Evolutionary conservation across 2,888 invertebrate species (phyloP).

Genomic region (Strigamia transsilvanica): DNA sequence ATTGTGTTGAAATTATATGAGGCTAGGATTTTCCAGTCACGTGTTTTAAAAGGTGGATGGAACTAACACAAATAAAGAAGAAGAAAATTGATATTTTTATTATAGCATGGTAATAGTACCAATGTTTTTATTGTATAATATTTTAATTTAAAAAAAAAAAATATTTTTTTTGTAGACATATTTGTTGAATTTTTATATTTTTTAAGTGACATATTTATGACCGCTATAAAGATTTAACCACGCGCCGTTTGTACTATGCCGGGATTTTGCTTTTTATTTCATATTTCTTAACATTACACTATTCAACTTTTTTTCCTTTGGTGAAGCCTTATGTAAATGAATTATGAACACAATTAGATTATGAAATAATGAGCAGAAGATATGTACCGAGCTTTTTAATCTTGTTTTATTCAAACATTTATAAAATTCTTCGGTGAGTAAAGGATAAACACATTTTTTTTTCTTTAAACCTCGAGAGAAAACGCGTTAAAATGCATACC

Average conservation of each 20-base stretch:
- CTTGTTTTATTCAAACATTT: not conserved
- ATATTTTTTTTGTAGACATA: not conserved
- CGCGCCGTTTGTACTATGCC: slow-evolving; percentile 16
- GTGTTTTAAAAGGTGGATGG: too few species aligned
- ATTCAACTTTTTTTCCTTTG: not conserved
- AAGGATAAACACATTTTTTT: not conserved
- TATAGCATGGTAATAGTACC: too few species aligned
- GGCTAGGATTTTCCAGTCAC: too few species aligned
- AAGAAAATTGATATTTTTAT: too few species aligned
- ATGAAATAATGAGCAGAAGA: not conserved
- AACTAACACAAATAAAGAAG: too few species aligned
- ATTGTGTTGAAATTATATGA: too few species aligned
- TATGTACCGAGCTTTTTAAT: not conserved
- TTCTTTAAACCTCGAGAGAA: not conserved
- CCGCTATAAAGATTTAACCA: slow-evolving; percentile 9
- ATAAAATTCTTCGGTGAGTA: slow-evolving; percentile 2
- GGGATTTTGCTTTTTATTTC: not conserved
- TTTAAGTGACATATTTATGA: slow-evolving; percentile 6
- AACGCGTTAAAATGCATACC: not conserved
- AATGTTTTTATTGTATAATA: too few species aligned
- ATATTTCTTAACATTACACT: not conserved
- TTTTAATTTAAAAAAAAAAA: not conserved
- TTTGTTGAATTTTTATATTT: slow-evolving; percentile 15
- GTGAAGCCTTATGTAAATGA: not conserved
- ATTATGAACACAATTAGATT: slow-evolving; percentile 9